phyloP scores from a whole-genome alignment of 2,888 invertebrate genomes.

The Trisateles emortualis region DNA sequence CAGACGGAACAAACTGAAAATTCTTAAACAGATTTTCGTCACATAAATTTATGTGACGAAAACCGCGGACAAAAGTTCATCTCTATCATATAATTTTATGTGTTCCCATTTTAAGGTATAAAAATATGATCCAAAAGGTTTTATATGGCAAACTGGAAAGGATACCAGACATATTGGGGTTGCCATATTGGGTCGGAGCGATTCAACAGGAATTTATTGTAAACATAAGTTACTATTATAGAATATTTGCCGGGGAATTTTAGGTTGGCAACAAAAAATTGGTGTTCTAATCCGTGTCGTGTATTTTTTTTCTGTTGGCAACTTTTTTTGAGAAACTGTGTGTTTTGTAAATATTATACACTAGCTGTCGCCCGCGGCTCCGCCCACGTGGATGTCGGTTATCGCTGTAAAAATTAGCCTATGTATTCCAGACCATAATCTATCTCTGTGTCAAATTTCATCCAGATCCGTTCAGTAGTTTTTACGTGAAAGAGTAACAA shows the following conservation, averaged over 20 bases:
- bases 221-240: constrained; percentile 14
- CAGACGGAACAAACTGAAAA: background rate
- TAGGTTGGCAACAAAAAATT: constrained; percentile 6
- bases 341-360: no score
- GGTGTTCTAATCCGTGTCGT: no score
- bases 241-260: constrained; percentile 32
- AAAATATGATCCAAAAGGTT: constrained; percentile 27
- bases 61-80: constrained; percentile 4
- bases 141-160: constrained; percentile 23
- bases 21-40: background rate
- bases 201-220: constrained; percentile 40
- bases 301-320: no score
- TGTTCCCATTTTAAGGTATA: constrained; percentile 14
- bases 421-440: no score
- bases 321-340: no score
- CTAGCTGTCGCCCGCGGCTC: no score
- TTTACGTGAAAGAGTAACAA: no score
- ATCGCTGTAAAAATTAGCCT: no score
- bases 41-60: background rate
- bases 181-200: constrained; percentile 32
- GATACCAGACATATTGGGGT: constrained; percentile 5
- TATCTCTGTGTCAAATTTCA: no score
- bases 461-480: no score
- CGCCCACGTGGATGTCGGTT: no score
- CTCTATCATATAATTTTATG: constrained; percentile 33